Base-by-base conservation (phyloP, 2,888 invertebrate species). In the Temnothorax ravouxi region DNA sequence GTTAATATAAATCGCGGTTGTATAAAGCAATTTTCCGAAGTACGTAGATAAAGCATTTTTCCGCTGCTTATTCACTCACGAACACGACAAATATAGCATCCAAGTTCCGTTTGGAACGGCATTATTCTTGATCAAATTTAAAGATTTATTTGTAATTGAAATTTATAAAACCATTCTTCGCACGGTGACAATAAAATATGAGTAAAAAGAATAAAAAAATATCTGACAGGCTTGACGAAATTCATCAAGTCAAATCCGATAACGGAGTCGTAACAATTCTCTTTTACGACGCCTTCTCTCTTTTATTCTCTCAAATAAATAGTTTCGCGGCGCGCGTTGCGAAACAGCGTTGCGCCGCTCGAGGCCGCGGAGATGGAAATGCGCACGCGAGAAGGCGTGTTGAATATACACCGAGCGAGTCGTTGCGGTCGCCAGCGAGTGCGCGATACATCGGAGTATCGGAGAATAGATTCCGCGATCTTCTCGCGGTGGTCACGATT, bases 11-110 rank as follows among this genome's bases (percentile, higher is more conserved):
- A 9, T 8, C 41, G 41, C 41, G 79, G 85, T 59, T 34, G 34
- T 66, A 29, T 25, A 50, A 47, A 79, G 76, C n/a, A 61, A 84
- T 87, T 86, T 83, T 72, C 67, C 29, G 21, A n/a, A 87, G 56
- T 34, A 34, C 6, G 34, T 71, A 44, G 50, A 29, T 59, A 13
- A n/a, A n/a, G n/a, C n/a, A n/a, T n/a, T n/a, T n/a, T 21, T 47
- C 21, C 79, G 67, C 25, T 62, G 79, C 34, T 80, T 82, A 85
- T 34, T 87, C 81, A 66, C 25, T 29, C 54, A 15, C 15, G 13
- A 67, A 62, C 34, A 64, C 15, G 69, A 8, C 25, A 34, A 80
- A 3, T 34, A 76, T 74, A 44, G 85, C 41, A 44, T 50, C 66
- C 5, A 61, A 71, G 71, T 74, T 54, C 21, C 8, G 41, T 9